These are phyloP conservation scores for Platichthys flesus DNA, from an alignment of 2,113 vertebrate species.

Conservation along the genomic window DNA sequence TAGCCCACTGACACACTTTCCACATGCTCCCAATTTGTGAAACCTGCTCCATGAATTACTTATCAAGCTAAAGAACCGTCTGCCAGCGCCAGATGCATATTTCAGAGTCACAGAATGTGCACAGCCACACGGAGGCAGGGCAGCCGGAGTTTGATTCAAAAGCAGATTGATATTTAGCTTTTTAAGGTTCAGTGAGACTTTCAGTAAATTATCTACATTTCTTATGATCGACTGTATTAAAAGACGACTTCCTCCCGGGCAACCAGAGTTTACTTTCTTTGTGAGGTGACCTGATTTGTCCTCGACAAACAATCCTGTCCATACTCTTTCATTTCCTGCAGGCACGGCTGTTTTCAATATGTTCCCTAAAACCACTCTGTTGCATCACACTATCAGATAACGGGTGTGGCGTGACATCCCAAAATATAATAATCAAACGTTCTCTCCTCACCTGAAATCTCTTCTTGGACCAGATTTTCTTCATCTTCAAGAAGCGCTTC, in stretches of 20 bases:
- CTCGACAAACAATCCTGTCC: slow-evolving; percentile 5
- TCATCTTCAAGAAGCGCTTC: slow-evolving; percentile 83
- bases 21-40: slow-evolving; percentile 45
- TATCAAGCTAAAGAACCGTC: slow-evolving; percentile 16
- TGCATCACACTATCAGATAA: slow-evolving; percentile 27
- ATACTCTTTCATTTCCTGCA: not conserved
- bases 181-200: not conserved
- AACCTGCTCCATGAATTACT: slow-evolving; percentile 35
- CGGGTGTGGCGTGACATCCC: slow-evolving; percentile 48
- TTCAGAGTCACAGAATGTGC: not conserved
- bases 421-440: slow-evolving; percentile 3
- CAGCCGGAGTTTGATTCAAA: not conserved
- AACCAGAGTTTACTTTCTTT: slow-evolving; percentile 28
- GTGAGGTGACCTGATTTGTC: slow-evolving; percentile 15
- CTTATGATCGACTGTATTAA: too few relatives aligned
- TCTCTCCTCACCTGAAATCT: slow-evolving; percentile 91
- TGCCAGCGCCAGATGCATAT: not conserved
- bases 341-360: not conserved
- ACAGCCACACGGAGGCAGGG: not conserved
- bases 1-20: slow-evolving; percentile 81
- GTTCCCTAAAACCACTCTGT: too few relatives aligned
- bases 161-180: not conserved
- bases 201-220: not conserved
- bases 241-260: too few relatives aligned
- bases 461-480: slow-evolving; percentile 99